Conservation (phyloP, 1,140 invertebrate genomes). For the Macrobrachium nipponense region DNA sequence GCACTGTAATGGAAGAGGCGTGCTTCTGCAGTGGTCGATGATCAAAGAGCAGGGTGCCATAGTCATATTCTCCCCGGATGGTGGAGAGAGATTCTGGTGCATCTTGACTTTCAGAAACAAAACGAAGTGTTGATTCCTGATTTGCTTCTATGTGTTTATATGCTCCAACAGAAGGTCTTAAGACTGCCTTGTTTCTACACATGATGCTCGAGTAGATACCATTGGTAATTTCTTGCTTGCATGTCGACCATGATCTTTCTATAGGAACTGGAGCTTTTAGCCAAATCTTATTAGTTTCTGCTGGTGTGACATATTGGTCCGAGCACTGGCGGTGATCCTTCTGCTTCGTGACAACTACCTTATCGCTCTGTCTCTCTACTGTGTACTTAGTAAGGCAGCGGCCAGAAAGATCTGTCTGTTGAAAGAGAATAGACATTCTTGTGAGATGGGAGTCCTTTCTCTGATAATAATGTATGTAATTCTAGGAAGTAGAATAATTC, state of each 20-base stretch:
- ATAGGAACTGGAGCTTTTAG: constrained; percentile 54
- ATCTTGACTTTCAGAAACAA: constrained; percentile 19
- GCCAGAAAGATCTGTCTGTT: constrained; percentile 55
- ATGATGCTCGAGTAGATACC: constrained; percentile 41
- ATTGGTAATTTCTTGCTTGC: constrained; percentile 50
- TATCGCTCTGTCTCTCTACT: constrained; percentile 31
- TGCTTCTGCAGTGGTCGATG: no score
- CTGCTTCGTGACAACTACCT: constrained; percentile 36
- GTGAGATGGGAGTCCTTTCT: neutral
- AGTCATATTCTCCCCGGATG: no score
- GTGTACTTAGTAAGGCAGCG: constrained; percentile 51
- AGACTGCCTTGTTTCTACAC: constrained; percentile 47
- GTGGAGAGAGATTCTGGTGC: no score
- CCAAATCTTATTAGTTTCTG: constrained; percentile 31
- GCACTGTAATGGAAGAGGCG: no score
- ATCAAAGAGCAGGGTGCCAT: no score
- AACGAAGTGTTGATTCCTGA: constrained; percentile 41
- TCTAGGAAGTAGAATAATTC: neutral
- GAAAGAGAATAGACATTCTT: neutral
- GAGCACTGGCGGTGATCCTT: constrained; percentile 55
- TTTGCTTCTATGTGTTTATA: constrained; percentile 45
- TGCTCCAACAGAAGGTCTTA: constrained; percentile 39
- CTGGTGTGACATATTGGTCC: constrained; percentile 41
- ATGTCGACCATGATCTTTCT: constrained; percentile 38
- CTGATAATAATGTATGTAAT: neutral